phyloP scores from a whole-genome alignment of 2,888 invertebrate species.

The Hofmannophila pseudospretella region DNA sequence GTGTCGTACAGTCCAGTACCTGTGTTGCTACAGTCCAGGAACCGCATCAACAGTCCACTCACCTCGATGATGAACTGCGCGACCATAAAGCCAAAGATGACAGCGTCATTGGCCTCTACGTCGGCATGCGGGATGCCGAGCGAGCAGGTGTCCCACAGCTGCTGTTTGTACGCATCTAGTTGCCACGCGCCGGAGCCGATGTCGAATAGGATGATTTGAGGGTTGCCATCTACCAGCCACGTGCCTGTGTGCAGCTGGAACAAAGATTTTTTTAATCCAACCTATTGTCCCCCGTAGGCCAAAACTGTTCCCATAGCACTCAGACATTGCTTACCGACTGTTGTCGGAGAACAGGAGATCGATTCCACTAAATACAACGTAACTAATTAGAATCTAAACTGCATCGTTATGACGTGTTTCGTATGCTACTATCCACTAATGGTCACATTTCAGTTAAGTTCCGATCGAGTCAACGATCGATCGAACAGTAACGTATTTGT shows the following conservation, averaged over 20 bases:
- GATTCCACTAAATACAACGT: too few relatives aligned
- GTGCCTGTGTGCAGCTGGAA: conserved; percentile 93
- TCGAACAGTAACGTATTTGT: too few relatives aligned
- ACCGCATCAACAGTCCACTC: conserved; percentile 16
- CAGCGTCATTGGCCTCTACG: conserved; percentile 96
- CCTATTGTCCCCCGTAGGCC: too few relatives aligned
- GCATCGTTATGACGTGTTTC: too few relatives aligned
- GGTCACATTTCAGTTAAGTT: too few relatives aligned
- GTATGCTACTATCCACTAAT: too few relatives aligned
- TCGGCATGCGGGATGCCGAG: conserved; percentile 96
- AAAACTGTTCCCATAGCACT: too few relatives aligned
- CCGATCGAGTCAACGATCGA: too few relatives aligned
- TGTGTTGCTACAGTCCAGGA: not conserved
- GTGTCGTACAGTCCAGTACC: not conserved
- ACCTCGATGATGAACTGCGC: conserved; percentile 95
- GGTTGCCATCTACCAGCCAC: conserved; percentile 99
- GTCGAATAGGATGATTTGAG: conserved; percentile 97
- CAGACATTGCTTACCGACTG: too few relatives aligned
- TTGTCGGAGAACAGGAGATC: too few relatives aligned
- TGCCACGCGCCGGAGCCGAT: conserved; percentile 98
- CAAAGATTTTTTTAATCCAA: not conserved
- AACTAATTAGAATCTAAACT: too few relatives aligned
- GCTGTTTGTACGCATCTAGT: conserved; percentile 93
- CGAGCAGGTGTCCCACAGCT: conserved; percentile 92
- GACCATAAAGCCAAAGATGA: conserved; percentile 96